A percentile compares a stretch with the other conserved stretches of the same genome.
These are phyloP conservation scores for Luffia ferchaultella DNA, from an alignment of 2,888 invertebrate species.

Conservation along the genomic window DNA sequence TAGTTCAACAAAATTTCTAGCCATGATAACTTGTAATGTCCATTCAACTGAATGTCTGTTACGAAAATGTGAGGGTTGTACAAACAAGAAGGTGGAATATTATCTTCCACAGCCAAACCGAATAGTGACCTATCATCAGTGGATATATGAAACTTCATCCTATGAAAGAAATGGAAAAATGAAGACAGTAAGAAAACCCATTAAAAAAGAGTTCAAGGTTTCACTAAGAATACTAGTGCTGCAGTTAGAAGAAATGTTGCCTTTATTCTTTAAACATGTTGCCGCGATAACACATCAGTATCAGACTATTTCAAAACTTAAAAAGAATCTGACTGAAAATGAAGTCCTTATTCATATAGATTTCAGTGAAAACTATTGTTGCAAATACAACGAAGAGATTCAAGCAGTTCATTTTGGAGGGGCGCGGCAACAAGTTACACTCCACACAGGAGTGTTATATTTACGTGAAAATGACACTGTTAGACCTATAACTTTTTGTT, in stretches of 20 bases:
- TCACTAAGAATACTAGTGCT: no score
- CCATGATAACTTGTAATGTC: constrained; percentile 14
- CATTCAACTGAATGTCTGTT: no score
- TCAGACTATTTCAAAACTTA: constrained; percentile 7
- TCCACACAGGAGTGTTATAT: constrained; percentile 14
- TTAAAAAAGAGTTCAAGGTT: no score
- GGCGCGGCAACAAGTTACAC: constrained; percentile 11
- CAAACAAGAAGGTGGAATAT: no score
- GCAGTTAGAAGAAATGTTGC: background rate
- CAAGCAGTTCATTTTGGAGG: constrained; percentile 10
- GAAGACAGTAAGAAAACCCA: no score
- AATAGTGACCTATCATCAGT: no score
- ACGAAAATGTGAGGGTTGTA: no score
- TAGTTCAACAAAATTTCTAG: constrained; percentile 10
- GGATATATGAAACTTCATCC: no score
- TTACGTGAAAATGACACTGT: constrained; percentile 7
- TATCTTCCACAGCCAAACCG: no score
- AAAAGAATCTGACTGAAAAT: background rate
- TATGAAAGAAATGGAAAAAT: no score
- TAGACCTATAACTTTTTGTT: constrained; percentile 11
- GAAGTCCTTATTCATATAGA: background rate
- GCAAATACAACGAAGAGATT: constrained; percentile 9
- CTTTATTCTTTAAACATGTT: background rate
- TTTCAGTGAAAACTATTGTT: constrained; percentile 6
- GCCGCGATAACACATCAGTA: constrained; percentile 2